Evolutionary conservation across 2,888 invertebrate species (phyloP), one percentile per base, ranked within the genome.

Genomic region (Sturmia bella): DNA sequence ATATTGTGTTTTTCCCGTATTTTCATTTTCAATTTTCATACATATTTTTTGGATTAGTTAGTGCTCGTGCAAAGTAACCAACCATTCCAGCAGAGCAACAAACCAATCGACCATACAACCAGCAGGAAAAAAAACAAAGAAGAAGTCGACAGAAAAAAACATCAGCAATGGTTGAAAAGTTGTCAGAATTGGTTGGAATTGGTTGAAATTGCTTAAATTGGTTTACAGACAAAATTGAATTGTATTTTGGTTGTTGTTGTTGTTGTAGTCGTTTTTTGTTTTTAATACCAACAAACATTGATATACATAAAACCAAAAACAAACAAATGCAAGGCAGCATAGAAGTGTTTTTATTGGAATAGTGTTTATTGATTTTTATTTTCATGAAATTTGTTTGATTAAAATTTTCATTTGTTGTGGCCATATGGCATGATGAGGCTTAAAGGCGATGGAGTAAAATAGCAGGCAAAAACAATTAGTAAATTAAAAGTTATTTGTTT

Each of bases 201-300:
- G 79, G 54, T 80, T 74, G 39, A 74, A 80, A 77, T 77, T 77
- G 77, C 77, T 81, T 77, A 73, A 81, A 81, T 81, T 81, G 73
- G 81, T 81, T 81, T 77, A 69, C 69, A 77, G 63, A 32, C 68
- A 77, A 81, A 68, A 76, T 76, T 76, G 75, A 75, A 81, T 81
- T 81, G 76, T 77, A 81, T 74, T 77, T 63, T 73, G 63, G 56
- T 76, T 75, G 59, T 75, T 75, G n/a, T n/a, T n/a, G n/a, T n/a
- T n/a, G n/a, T n/a, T n/a, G n/a, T n/a, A n/a, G n/a, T n/a, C n/a
- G n/a, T n/a, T n/a, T n/a, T n/a, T n/a, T n/a, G 24, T 64, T 68
- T 45, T 70, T 66, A 43, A 45, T 54, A 64, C 9, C 70, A 75
- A 37, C 69, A 75, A 74, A 69, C 19, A 69, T 13, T 48, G 64